These are phyloP conservation scores for Callocephalon fimbriatum DNA, from an alignment of 2,113 vertebrate species.

Conservation along the genomic window DNA sequence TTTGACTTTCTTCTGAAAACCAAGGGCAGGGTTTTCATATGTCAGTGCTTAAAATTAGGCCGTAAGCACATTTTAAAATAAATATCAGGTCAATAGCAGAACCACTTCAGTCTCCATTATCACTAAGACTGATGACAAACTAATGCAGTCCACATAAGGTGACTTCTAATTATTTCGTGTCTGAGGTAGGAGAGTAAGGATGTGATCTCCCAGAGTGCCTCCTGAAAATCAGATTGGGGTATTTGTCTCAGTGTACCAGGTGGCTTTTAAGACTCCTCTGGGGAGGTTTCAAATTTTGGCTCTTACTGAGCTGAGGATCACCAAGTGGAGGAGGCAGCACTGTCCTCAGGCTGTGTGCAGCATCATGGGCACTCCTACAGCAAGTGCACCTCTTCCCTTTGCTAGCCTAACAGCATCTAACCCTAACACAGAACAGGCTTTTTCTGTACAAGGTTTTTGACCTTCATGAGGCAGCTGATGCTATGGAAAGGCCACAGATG, in stretches of 20 bases:
- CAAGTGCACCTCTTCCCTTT: background rate
- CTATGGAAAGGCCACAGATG: background rate
- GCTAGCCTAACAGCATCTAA: background rate
- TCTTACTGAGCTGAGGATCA: background rate
- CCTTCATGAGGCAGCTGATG: background rate
- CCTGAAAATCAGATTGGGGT: background rate
- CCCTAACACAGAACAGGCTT: background rate
- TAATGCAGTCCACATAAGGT: background rate
- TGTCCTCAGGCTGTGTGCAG: rapidly evolving
- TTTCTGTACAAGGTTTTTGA: background rate
- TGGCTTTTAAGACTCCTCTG: background rate
- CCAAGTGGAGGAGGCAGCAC: background rate
- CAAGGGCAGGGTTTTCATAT: background rate
- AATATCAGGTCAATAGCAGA: background rate
- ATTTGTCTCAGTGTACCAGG: background rate
- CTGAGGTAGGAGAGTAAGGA: background rate
- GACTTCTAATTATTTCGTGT: background rate
- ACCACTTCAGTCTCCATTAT: background rate
- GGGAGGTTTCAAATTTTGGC: background rate
- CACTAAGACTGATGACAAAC: background rate
- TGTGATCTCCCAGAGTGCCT: background rate
- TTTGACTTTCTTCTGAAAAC: background rate
- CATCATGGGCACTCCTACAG: background rate
- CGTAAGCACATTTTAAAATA: background rate
- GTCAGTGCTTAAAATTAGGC: background rate